These are phyloP conservation scores for Mycalesis mineus DNA, from an alignment of 2,888 invertebrate genomes.

Conservation along the genomic window DNA sequence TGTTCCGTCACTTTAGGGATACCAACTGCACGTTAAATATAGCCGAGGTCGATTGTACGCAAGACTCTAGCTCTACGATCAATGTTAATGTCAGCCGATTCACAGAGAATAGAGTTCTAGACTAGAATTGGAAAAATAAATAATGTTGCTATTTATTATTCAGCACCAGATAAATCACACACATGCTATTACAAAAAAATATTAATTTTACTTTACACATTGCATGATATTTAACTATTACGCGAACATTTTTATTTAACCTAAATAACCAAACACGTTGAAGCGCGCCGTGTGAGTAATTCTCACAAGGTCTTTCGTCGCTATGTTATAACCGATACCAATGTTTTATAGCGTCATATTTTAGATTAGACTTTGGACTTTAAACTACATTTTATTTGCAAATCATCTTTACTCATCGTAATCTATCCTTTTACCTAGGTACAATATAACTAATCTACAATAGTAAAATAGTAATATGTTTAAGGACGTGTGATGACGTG, in stretches of 20 bases:
- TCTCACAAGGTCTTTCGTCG: not conserved
- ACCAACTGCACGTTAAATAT: conserved; percentile 2
- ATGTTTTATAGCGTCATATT: not conserved
- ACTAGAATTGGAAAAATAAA: not conserved
- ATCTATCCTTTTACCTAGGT: not conserved
- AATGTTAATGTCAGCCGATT: conserved; percentile 6
- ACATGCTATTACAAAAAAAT: not conserved
- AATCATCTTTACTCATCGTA: not conserved
- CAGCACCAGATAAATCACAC: no score
- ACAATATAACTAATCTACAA: no score
- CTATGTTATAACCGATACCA: not conserved
- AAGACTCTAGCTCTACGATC: not conserved
- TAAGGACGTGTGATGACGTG: no score
- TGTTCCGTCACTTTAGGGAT: conserved; percentile 2
- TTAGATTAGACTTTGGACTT: conserved; percentile 3
- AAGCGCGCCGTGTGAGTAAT: conserved; percentile 1
- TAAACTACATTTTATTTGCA: not conserved
- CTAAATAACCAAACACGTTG: conserved; percentile 1
- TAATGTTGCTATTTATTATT: no score
- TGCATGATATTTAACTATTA: not conserved
- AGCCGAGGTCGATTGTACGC: conserved; percentile 7
- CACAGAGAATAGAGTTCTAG: not conserved
- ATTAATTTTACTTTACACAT: not conserved
- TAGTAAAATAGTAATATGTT: no score
- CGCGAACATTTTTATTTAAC: not conserved